Conservation (phyloP, 1,140 invertebrate species). For the Pemphigus obesinymphae region DNA sequence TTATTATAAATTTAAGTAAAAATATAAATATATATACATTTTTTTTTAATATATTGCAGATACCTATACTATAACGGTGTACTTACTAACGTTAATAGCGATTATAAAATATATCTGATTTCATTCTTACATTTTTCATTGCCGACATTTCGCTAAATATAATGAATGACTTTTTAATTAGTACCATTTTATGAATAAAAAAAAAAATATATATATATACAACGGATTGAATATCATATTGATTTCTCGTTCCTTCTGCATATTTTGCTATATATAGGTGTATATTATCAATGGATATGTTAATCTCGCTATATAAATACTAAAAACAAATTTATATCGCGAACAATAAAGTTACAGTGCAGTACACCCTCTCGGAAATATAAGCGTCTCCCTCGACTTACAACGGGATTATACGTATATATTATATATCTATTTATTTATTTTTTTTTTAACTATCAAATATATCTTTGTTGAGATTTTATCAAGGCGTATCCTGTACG, state of each 20-base stretch:
- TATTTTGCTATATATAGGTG: too few relatives aligned
- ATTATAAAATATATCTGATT: too few relatives aligned
- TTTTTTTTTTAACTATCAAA: background rate
- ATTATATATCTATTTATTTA: too few relatives aligned
- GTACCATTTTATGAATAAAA: background rate
- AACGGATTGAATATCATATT: background rate
- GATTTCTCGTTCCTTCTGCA: background rate
- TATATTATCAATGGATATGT: background rate
- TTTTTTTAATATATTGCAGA: too few relatives aligned
- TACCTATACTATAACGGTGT: too few relatives aligned
- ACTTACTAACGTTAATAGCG: too few relatives aligned
- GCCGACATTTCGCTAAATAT: background rate
- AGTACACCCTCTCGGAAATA: background rate
- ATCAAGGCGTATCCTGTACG: background rate
- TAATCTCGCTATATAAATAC: background rate
- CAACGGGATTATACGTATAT: background rate
- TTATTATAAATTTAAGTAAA: too few relatives aligned
- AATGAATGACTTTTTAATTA: background rate
- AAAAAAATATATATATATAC: too few relatives aligned
- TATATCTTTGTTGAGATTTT: background rate
- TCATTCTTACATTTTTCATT: too few relatives aligned
- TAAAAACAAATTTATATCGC: background rate
- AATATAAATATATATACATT: too few relatives aligned
- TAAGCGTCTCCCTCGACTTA: background rate
- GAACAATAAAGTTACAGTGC: background rate